Conservation (phyloP, 1,140 invertebrate genomes). For the Calycopis cecrops region DNA sequence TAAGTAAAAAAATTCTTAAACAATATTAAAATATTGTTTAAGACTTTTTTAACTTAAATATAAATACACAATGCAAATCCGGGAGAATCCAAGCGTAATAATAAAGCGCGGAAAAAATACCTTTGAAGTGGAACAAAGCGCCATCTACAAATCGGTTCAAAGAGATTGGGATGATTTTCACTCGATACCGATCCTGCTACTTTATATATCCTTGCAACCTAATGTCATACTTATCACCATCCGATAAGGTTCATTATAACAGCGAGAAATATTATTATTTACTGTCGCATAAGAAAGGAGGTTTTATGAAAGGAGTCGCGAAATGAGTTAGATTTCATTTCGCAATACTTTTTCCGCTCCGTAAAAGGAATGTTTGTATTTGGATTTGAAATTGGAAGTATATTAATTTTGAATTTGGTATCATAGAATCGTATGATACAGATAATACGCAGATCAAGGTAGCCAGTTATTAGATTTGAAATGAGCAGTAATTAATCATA, state of each 20-base stretch:
- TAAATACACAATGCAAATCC: constrained; percentile 38
- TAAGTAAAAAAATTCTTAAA: no score
- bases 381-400: constrained; percentile 25
- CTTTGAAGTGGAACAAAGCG: constrained; percentile 63
- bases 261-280: constrained; percentile 48
- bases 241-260: constrained; percentile 18
- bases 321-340: constrained; percentile 68
- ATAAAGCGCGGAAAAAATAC: constrained; percentile 53
- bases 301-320: constrained; percentile 51
- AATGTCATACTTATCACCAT: constrained; percentile 22
- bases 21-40: no score
- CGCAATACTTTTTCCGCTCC: constrained; percentile 42
- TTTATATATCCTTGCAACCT: constrained; percentile 27
- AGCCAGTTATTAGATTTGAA: no score
- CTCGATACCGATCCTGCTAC: constrained; percentile 57
- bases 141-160: constrained; percentile 61
- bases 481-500: no score
- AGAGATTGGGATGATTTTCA: constrained; percentile 63
- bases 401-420: constrained; percentile 10
- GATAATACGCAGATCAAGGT: no score
- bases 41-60: no score
- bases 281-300: constrained; percentile 56
- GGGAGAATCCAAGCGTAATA: constrained; percentile 51
- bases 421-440: not conserved
- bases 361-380: constrained; percentile 38